A percentile compares a stretch with the other conserved stretches of the same genome.
Evolutionary conservation across 1,140 invertebrate genomes (phyloP).

Genomic region (Drosophila elegans): DNA sequence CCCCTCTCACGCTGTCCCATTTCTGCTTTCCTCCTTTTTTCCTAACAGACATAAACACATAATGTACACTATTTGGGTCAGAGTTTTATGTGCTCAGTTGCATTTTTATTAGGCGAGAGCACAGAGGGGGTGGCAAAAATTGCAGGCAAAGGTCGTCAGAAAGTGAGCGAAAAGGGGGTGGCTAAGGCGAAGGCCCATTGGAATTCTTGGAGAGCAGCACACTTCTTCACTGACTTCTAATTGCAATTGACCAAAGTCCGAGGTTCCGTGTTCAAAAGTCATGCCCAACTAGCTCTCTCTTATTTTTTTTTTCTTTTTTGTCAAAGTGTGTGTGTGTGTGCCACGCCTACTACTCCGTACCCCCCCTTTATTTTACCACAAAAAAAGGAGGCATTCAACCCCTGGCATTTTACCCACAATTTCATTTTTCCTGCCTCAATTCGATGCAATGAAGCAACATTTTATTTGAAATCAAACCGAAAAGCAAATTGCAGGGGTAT

Average conservation of each 20-base stretch:
- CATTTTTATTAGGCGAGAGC: slow-evolving; percentile 44
- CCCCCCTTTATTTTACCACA: no score
- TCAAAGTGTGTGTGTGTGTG: slow-evolving; percentile 8
- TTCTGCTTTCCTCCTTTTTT: not conserved
- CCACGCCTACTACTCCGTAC: slow-evolving; percentile 1
- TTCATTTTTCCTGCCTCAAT: slow-evolving; percentile 72
- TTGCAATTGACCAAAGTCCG: slow-evolving; percentile 76
- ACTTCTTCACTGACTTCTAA: slow-evolving; percentile 66
- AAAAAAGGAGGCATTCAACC: not conserved
- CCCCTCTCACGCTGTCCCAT: no score
- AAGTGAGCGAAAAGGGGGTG: not conserved
- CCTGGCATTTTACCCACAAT: not conserved
- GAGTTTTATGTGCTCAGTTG: slow-evolving; percentile 51
- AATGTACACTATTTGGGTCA: slow-evolving; percentile 80
- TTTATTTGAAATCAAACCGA: slow-evolving; percentile 81
- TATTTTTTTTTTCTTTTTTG: not conserved
- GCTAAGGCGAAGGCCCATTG: slow-evolving; percentile 24
- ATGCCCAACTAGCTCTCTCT: slow-evolving; percentile 8
- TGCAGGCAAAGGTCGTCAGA: not conserved
- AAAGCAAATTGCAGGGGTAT: slow-evolving; percentile 69
- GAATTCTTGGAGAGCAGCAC: slow-evolving; percentile 44
- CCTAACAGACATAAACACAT: slow-evolving; percentile 66
- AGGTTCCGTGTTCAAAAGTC: slow-evolving; percentile 30
- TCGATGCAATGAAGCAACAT: slow-evolving; percentile 80
- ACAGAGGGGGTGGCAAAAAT: not conserved